These are phyloP conservation scores for Uloborus diversus DNA, from an alignment of 1,140 invertebrate species.

Conservation along the genomic window DNA sequence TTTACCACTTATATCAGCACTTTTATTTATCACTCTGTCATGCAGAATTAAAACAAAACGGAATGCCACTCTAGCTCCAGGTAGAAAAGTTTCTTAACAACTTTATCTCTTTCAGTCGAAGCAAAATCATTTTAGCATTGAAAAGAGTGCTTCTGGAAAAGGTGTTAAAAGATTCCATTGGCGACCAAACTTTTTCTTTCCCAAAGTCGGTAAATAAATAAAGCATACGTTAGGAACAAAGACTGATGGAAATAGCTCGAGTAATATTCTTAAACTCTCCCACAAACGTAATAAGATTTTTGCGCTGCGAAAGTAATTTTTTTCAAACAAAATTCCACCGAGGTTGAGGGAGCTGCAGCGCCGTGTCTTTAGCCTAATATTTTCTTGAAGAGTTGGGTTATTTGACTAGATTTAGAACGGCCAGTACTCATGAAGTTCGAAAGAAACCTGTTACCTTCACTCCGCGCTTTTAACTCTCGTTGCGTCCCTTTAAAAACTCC, in stretches of 20 bases:
- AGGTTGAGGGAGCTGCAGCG: neutral
- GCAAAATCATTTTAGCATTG: no score
- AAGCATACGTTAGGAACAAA: no score
- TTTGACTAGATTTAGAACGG: slow-evolving; percentile 29
- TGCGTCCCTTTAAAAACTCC: slow-evolving; percentile 12
- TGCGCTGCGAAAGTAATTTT: neutral
- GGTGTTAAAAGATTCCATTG: no score
- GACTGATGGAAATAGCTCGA: slow-evolving; percentile 37
- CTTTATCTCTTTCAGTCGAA: no score
- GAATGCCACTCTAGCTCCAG: no score
- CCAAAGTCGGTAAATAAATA: no score
- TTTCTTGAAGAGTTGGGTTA: neutral
- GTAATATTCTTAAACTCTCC: slow-evolving; percentile 42
- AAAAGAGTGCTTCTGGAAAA: no score
- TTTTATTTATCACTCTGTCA: no score
- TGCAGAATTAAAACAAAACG: no score
- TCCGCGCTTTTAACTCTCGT: slow-evolving; percentile 11
- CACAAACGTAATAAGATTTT: slow-evolving; percentile 42
- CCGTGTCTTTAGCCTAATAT: slow-evolving; percentile 17
- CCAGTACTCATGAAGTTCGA: slow-evolving; percentile 23
- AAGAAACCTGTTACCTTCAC: neutral
- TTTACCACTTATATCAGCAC: no score
- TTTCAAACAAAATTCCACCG: slow-evolving; percentile 19
- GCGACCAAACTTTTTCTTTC: no score
- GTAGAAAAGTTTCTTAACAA: no score